phyloP scores from a whole-genome alignment of 2,888 invertebrate genomes.

The Erebia epiphron region DNA sequence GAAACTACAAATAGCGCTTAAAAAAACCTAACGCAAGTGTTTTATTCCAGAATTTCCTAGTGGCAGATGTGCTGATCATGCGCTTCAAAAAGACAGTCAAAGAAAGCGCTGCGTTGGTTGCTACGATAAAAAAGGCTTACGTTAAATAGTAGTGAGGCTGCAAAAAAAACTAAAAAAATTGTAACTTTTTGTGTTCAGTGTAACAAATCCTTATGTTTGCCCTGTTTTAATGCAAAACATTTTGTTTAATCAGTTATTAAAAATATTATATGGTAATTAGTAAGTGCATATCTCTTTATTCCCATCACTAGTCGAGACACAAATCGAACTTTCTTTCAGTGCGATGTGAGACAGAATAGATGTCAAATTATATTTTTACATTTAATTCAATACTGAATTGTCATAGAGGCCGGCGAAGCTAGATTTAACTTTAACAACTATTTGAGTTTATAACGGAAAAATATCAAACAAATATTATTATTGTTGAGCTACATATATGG shows the following conservation, averaged over 20 bases:
- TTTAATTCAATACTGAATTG: neutral
- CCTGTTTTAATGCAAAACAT: constrained; percentile 40
- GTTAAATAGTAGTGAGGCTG: constrained; percentile 32
- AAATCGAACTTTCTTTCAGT: constrained; percentile 2
- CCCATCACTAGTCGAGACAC: constrained; percentile 24
- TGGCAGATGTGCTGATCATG: constrained; percentile 1
- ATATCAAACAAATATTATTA: constrained; percentile 5
- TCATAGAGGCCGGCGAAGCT: neutral
- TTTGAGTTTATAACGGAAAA: constrained; percentile 5
- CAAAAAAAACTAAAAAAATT: constrained; percentile 38
- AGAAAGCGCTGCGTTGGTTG: constrained; percentile 38
- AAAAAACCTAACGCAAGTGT: constrained; percentile 16
- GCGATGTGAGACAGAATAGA: neutral
- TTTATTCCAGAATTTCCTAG: constrained; percentile 16
- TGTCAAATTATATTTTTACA: too few relatives aligned
- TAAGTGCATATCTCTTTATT: constrained; percentile 39
- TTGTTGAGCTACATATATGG: neutral
- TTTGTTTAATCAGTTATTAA: constrained; percentile 35
- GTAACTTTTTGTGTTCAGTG: constrained; percentile 36
- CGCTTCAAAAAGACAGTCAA: constrained; percentile 26
- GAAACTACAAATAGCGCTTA: too few relatives aligned
- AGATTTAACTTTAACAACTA: constrained; percentile 3
- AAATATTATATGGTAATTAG: constrained; percentile 46
- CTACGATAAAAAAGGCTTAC: constrained; percentile 36
- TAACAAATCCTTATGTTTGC: constrained; percentile 36